These are phyloP conservation scores for Rhagonycha lutea DNA, from an alignment of 2,888 invertebrate species.

Conservation along the genomic window DNA sequence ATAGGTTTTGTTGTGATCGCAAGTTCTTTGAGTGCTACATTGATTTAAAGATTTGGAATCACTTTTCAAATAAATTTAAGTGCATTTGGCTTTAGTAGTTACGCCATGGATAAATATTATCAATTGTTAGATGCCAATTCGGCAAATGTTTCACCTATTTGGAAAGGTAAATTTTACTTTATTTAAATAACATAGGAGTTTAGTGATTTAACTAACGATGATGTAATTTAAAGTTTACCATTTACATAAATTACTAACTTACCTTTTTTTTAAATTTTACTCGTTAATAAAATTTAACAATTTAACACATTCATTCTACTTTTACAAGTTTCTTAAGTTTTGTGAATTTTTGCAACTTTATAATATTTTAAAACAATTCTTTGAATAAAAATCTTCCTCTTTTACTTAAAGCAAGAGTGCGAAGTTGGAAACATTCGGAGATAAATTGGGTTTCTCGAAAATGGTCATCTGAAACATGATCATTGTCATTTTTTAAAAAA, in stretches of 20 bases:
- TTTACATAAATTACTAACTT: background rate
- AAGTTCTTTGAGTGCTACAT: background rate
- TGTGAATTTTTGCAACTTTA: too few species aligned
- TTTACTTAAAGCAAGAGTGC: too few species aligned
- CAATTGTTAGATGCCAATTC: conserved; percentile 39
- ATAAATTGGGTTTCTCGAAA: too few species aligned
- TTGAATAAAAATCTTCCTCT: too few species aligned
- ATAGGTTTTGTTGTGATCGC: background rate
- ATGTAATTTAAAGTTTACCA: background rate
- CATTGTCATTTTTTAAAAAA: too few species aligned
- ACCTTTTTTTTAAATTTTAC: background rate
- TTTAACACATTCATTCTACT: too few species aligned
- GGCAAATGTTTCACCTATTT: conserved; percentile 35
- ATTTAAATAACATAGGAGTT: background rate
- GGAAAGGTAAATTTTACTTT: conserved; percentile 41
- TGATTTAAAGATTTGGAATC: background rate
- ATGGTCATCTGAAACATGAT: too few species aligned
- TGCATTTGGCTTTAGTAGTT: background rate
- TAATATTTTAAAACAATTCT: too few species aligned
- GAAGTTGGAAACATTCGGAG: too few species aligned
- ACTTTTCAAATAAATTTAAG: background rate
- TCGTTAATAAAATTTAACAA: background rate
- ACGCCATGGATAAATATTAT: conserved; percentile 36
- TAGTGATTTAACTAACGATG: background rate
- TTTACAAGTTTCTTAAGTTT: too few species aligned